phyloP scores from a whole-genome alignment of 2,797 vertebrate species.

The Amblyopsis hoosieri region DNA sequence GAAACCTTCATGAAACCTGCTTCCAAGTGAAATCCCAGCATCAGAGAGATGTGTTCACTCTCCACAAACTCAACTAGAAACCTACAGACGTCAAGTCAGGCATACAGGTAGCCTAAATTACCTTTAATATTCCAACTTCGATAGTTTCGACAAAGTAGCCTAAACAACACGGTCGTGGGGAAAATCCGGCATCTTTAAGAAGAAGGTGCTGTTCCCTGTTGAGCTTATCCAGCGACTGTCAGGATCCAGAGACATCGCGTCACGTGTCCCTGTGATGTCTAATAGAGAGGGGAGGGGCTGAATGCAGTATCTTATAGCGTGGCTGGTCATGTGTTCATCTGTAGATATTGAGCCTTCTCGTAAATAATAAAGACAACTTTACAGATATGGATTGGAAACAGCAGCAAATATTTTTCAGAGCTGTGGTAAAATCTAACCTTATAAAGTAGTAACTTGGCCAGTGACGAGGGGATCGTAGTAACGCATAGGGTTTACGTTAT shows the following conservation, averaged over 20 bases:
- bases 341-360: conserved; percentile 35
- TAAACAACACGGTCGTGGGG: conserved; percentile 20
- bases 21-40: conserved; percentile 71
- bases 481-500: too few relatives aligned
- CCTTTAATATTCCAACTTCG: conserved; percentile 58
- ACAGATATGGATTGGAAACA: conserved; percentile 33
- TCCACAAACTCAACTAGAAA: conserved; percentile 45
- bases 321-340: conserved; percentile 46
- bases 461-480: too few relatives aligned
- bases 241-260: conserved; percentile 75
- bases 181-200: conserved; percentile 66
- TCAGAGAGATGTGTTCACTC: conserved; percentile 49
- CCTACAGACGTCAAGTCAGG: conserved; percentile 10
- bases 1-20: conserved; percentile 54
- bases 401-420: neutral
- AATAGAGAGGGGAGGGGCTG: conserved; percentile 71
- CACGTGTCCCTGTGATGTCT: conserved; percentile 76
- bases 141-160: conserved; percentile 41
- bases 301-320: conserved; percentile 73
- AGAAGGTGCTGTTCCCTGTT: conserved; percentile 72
- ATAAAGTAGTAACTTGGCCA: too few relatives aligned
- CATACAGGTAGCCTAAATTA: conserved; percentile 47
- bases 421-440: too few relatives aligned
- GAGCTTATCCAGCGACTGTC: conserved; percentile 78
- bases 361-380: conserved; percentile 39